These are phyloP conservation scores for Lycodopsis pacificus DNA, from an alignment of 2,797 vertebrate genomes.

Conservation along the genomic window DNA sequence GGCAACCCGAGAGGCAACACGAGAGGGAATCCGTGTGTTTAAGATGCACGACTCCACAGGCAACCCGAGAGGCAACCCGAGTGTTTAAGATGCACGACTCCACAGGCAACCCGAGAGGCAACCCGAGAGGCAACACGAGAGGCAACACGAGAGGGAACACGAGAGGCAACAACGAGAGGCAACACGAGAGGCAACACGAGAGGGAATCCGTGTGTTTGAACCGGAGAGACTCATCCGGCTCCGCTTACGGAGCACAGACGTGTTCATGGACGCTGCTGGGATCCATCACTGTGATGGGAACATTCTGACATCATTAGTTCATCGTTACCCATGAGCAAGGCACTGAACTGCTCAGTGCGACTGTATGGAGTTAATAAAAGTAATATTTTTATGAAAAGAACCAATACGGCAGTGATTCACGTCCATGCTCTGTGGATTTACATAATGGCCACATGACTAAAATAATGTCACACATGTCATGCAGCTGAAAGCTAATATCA, in stretches of 20 bases:
- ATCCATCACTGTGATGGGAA: neutral
- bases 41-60: too few species aligned
- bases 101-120: too few species aligned
- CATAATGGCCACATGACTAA: slow-evolving; percentile 23
- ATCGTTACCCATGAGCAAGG: neutral
- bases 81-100: too few species aligned
- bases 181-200: too few species aligned
- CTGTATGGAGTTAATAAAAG: neutral
- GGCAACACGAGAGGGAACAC: too few species aligned
- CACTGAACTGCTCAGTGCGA: neutral
- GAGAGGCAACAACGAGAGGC: too few species aligned
- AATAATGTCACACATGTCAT: slow-evolving; percentile 6
- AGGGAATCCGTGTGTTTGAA: slow-evolving; percentile 4
- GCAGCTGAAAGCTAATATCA: slow-evolving; percentile 8
- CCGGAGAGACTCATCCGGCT: too few species aligned
- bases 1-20: too few species aligned
- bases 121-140: too few species aligned
- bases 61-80: too few species aligned
- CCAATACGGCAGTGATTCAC: neutral
- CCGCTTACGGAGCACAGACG: neutral
- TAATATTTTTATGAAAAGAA: neutral
- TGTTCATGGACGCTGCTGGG: neutral
- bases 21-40: too few species aligned
- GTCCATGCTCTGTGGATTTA: slow-evolving; percentile 17
- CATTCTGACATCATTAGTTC: too few species aligned